Conservation (phyloP, 2,888 invertebrate species). For the Nasonia oneida region DNA sequence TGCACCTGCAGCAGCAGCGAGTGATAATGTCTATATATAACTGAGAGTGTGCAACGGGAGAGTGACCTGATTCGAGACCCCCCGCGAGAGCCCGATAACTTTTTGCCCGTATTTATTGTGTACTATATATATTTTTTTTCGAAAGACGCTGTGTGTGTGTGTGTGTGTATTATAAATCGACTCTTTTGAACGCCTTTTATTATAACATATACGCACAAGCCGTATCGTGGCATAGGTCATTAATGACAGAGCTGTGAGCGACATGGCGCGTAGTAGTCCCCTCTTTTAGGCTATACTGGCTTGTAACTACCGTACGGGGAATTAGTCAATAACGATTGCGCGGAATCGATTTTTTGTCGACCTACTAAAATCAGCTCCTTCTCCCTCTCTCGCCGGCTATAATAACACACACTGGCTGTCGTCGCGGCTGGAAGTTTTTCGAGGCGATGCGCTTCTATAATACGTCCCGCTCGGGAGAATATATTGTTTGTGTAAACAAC, state of each 20-base stretch:
- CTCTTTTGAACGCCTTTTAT: too few relatives aligned
- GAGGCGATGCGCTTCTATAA: background rate
- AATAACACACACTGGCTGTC: background rate
- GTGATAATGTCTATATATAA: too few relatives aligned
- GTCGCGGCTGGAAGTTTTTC: background rate
- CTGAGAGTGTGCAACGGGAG: too few relatives aligned
- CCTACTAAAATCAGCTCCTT: constrained; percentile 22
- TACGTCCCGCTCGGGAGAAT: background rate
- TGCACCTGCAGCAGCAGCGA: too few relatives aligned
- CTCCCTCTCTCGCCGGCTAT: background rate
- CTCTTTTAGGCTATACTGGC: constrained; percentile 17
- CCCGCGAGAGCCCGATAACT: too few relatives aligned
- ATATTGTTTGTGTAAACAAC: background rate
- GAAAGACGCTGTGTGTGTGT: too few relatives aligned
- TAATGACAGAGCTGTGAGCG: background rate
- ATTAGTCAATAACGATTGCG: constrained; percentile 38
- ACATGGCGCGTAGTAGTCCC: background rate
- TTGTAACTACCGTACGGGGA: background rate
- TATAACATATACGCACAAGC: background rate
- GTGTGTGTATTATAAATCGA: too few relatives aligned
- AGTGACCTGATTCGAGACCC: too few relatives aligned
- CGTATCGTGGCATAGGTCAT: background rate
- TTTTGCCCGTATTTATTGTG: too few relatives aligned
- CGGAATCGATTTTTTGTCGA: constrained; percentile 33
- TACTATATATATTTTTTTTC: too few relatives aligned